Conservation (phyloP, 1,140 invertebrate species). For the Babylonia areolata region DNA sequence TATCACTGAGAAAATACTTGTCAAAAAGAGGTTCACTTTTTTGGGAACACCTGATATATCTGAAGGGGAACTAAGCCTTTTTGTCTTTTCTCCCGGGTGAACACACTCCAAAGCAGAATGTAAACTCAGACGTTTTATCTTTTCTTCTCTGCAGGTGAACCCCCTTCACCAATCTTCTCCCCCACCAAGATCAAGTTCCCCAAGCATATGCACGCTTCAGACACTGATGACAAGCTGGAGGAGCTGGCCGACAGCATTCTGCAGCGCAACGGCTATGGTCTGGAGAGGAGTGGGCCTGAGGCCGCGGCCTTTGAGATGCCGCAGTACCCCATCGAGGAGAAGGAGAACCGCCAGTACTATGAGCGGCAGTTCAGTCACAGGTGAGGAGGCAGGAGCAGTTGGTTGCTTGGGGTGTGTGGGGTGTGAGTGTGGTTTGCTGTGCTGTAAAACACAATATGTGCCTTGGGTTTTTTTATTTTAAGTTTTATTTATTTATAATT, state of each 20-base stretch:
- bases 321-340: slow-evolving; percentile 97
- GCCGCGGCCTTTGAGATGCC: slow-evolving; percentile 89
- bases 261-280: slow-evolving; percentile 46
- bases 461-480: too few species aligned
- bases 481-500: too few species aligned
- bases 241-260: slow-evolving; percentile 60
- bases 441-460: too few species aligned
- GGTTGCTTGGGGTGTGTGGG: not conserved
- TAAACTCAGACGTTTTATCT: too few species aligned
- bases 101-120: too few species aligned
- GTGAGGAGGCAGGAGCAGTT: slow-evolving; percentile 30
- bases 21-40: too few species aligned
- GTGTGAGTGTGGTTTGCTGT: not conserved
- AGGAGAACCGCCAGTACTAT: slow-evolving; percentile 93
- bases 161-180: slow-evolving; percentile 52
- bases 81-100: too few species aligned
- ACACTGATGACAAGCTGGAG: slow-evolving; percentile 64
- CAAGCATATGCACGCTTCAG: slow-evolving; percentile 53
- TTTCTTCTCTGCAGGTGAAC: slow-evolving; percentile 14
- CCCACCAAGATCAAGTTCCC: slow-evolving; percentile 62
- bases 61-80: too few species aligned
- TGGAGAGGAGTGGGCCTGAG: slow-evolving; percentile 38
- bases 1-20: too few species aligned
- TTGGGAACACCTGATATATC: too few species aligned
- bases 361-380: slow-evolving; percentile 88